Evolutionary conservation across 2,113 vertebrate genomes (phyloP).

Genomic region (Cyprinodon tularosa): DNA sequence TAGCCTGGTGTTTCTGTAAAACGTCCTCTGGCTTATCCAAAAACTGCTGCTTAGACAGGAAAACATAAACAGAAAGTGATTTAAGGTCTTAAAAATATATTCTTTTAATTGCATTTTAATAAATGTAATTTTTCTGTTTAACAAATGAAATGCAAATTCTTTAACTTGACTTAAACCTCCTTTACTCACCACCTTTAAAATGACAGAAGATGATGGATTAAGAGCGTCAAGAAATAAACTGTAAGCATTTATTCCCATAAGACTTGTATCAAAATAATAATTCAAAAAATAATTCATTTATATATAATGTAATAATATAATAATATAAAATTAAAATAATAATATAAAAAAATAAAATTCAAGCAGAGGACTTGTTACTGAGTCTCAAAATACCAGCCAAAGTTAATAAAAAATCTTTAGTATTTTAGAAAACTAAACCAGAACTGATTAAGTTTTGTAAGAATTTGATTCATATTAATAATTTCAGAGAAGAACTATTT

Average conservation of each 20-base stretch:
- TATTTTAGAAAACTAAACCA: neutral
- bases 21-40: conserved; percentile 98
- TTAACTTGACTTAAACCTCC: neutral
- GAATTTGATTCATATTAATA: neutral
- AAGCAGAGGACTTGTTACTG: neutral
- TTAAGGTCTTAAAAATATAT: neutral
- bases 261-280: too few relatives aligned
- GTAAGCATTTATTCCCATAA: neutral
- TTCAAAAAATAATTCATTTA: too few relatives aligned
- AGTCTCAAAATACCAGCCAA: neutral
- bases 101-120: too few relatives aligned
- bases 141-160: neutral
- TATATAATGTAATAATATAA: neutral
- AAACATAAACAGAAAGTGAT: neutral
- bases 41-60: conserved; percentile 82
- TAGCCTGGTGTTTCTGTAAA: conserved; percentile 97
- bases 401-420: neutral
- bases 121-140: too few relatives aligned
- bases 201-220: neutral
- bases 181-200: neutral
- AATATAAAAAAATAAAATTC: neutral
- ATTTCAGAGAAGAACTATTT: neutral
- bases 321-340: neutral
- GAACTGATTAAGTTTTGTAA: neutral
- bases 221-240: neutral